Evolutionary conservation across 2,888 invertebrate genomes (phyloP).

Genomic region (Drosophila kanekoi): DNA sequence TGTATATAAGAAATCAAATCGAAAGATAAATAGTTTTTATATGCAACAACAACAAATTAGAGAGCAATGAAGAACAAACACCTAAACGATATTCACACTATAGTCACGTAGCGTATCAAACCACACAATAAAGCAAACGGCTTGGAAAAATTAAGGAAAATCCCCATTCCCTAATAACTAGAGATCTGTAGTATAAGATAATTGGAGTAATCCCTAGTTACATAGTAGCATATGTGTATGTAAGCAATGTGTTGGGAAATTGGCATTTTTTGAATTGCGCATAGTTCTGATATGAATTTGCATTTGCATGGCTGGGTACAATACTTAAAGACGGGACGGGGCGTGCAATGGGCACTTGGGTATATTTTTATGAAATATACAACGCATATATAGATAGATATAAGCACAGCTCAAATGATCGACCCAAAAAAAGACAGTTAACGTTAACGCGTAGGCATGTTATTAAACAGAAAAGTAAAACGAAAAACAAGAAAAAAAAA

Average conservation of each 20-base stretch:
- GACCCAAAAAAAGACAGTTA: slow-evolving; percentile 46
- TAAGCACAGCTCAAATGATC: slow-evolving; percentile 74
- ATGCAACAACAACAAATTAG: slow-evolving; percentile 71
- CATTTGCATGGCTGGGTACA: slow-evolving; percentile 52
- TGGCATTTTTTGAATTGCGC: slow-evolving; percentile 48
- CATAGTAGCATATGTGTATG: slow-evolving; percentile 1
- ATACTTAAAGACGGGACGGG: slow-evolving; percentile 30
- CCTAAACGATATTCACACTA: slow-evolving; percentile 55
- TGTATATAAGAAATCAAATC: slow-evolving; percentile 66
- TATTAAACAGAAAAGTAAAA: slow-evolving; percentile 46
- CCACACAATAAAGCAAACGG: slow-evolving; percentile 56
- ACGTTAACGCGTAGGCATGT: slow-evolving; percentile 75
- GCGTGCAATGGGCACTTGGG: slow-evolving; percentile 70
- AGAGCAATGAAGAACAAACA: slow-evolving; percentile 61
- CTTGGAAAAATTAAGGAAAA: slow-evolving; percentile 46
- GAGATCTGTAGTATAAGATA: slow-evolving; percentile 36
- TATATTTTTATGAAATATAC: slow-evolving; percentile 75
- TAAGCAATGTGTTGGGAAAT: slow-evolving; percentile 40
- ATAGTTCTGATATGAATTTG: slow-evolving; percentile 45
- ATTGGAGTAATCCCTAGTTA: slow-evolving; percentile 28
- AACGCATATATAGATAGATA: slow-evolving; percentile 48
- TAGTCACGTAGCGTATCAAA: slow-evolving; percentile 66
- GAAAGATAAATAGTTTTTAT: slow-evolving; percentile 71
- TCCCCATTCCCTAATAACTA: slow-evolving; percentile 27
- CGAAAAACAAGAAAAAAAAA: slow-evolving; percentile 35